These are phyloP conservation scores for Archivesica marissinica DNA, from an alignment of 1,140 invertebrate genomes.

Conservation along the genomic window DNA sequence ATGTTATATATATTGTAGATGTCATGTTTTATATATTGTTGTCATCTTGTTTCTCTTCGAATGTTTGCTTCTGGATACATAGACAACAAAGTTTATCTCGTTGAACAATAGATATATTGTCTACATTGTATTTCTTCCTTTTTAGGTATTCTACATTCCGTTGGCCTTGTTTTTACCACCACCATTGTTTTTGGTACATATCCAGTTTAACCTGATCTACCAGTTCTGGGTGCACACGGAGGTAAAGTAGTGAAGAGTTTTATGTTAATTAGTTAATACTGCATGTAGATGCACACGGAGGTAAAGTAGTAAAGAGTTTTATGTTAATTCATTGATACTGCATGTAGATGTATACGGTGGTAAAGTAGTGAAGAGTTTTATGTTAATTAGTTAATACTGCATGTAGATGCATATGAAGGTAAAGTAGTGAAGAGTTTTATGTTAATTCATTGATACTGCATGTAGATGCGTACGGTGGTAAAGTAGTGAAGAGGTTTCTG, in stretches of 20 bases:
- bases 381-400: too few relatives aligned
- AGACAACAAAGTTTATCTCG: too few relatives aligned
- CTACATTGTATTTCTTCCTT: slow-evolving; percentile 62
- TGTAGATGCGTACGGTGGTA: neutral
- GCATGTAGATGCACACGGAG: neutral
- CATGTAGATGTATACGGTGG: neutral
- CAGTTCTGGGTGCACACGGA: slow-evolving; percentile 97
- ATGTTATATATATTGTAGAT: too few relatives aligned
- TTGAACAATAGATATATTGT: too few relatives aligned
- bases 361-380: neutral
- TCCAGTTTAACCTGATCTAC: slow-evolving; percentile 94
- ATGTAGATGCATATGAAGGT: neutral
- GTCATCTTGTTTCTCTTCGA: too few relatives aligned
- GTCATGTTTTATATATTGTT: too few relatives aligned
- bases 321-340: neutral
- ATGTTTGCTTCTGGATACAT: too few relatives aligned
- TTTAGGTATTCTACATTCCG: slow-evolving; percentile 93
- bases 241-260: too few relatives aligned
- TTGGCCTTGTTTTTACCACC: slow-evolving; percentile 93
- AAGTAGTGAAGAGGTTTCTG: neutral
- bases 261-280: too few relatives aligned
- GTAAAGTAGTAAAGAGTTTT: too few relatives aligned
- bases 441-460: too few relatives aligned
- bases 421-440: too few relatives aligned
- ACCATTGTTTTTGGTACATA: slow-evolving; percentile 92